Evolutionary conservation across 2,888 invertebrate species (phyloP).

Genomic region (Parthenolecanium corni): DNA sequence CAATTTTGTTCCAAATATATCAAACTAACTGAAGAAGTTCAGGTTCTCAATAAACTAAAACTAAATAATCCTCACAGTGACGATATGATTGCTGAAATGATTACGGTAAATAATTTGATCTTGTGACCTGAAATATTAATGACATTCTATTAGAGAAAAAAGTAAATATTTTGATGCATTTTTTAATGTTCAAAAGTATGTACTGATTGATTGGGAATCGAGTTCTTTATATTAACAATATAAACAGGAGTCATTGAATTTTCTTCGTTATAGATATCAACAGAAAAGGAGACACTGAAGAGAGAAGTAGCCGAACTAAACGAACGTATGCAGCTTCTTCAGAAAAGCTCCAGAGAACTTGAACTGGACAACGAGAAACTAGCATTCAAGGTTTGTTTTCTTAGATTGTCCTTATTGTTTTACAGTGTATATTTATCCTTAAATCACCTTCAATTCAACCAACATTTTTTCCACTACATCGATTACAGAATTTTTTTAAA

Average conservation of each 20-base stretch:
- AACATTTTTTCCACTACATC: too few relatives aligned
- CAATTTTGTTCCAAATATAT: conserved; percentile 41
- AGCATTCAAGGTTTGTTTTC: conserved; percentile 37
- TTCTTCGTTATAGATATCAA: conserved; percentile 35
- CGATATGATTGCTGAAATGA: conserved; percentile 37
- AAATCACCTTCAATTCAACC: too few relatives aligned
- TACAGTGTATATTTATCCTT: too few relatives aligned
- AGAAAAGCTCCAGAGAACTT: conserved; percentile 38
- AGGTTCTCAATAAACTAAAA: conserved; percentile 37
- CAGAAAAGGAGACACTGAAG: conserved; percentile 38
- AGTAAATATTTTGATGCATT: not conserved
- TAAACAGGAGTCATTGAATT: too few relatives aligned
- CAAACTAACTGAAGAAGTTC: conserved; percentile 40
- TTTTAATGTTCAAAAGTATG: too few relatives aligned
- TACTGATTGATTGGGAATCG: too few relatives aligned
- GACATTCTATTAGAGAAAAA: not conserved
- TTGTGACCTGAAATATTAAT: not conserved
- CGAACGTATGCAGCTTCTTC: conserved; percentile 37
- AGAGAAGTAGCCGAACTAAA: conserved; percentile 40
- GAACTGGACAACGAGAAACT: conserved; percentile 40
- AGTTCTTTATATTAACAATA: too few relatives aligned
- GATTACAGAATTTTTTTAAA: too few relatives aligned
- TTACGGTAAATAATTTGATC: conserved; percentile 34
- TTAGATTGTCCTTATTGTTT: not conserved
- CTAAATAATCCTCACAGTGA: conserved; percentile 33